Evolutionary conservation across 2,888 invertebrate genomes (phyloP), one percentile per base, ranked within the genome.

Genomic region (Agrenia bidenticulata): DNA sequence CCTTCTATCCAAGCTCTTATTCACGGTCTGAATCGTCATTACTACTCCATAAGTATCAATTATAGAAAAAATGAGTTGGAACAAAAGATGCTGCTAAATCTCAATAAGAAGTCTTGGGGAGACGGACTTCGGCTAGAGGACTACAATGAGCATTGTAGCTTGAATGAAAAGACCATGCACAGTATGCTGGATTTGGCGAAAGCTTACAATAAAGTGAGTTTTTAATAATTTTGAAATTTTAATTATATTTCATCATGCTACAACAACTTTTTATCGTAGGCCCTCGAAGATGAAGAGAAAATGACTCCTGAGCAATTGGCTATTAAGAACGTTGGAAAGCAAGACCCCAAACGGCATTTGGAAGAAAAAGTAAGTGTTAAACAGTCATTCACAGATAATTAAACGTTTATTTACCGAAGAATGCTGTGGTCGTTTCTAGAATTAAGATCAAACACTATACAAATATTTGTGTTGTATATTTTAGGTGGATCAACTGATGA

Each of bases 71-170:
- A 99, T 81, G 96, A 98, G 81, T 82, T 98, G 70, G 99, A 99
- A 81, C 98, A 99, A 80, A 98, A 98, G 84, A 99, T 99, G 99
- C 83, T 99, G 68, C 82, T 99, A 66, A 99, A 99, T 83, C 84
- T 99, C 74, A 96, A 99, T 82, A 99, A 99, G 83, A 96, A 97
- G 80, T 95, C 96, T 0, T 97, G 96, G 96, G 94, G 94, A 89
- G 96, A 96, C 79, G 94, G 96, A 19, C 85, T 96, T 2, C 91
- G 89, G 39, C 83, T 97, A 70, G 88, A 92, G 58, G 92, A 95
- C 80, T 97, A 94, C 80, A 88, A 90, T 70, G 92, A 94, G 71
- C 97, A 98, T 80, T 93, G 96, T 81, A 86, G 88, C 72, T 86
- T 92, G 54, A 99, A 99, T 80, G 95, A 96, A 80, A 89, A 88